Base-by-base conservation (phyloP, 2,797 vertebrate genomes). In the Neostethus bicornis region DNA sequence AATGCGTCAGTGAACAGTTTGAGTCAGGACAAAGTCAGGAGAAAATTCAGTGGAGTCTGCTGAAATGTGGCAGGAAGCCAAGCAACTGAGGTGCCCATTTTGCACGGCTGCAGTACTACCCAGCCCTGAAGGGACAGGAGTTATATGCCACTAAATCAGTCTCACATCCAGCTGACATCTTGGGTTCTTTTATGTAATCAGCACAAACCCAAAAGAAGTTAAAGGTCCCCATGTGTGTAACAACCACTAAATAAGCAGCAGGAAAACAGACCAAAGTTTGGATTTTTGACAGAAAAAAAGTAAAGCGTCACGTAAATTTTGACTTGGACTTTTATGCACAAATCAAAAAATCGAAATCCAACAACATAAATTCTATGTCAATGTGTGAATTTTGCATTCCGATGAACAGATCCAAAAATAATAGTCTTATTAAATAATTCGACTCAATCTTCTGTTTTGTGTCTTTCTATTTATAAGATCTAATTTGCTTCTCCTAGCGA, bases 101-200 rank as follows among this genome's bases (percentile, higher is more conserved):
- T 41, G 51, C 50, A n/a, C 14, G 54, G 58, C 57, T 29, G 44
- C 43, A 57, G 58, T 19, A 34, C 25, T n/a, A 46, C 57, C 50
- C 49, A 10, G 49, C 43, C 49, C 77, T 20, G 61, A 35, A 25
- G 57, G 62, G 70, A 68, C 49, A 2, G 57, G 80, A 80, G 65
- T 80, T 80, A 80, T 59, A 61, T 19, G 54, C 13, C 70, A 64
- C 50, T 86, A 73, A 84, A 84, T 84, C 84, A 83, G 58, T 26
- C 66, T 61, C 67, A 50, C 42, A 64, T 79, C 65, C 68, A 51
- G 77, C 77, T 60, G 77, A 84, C 75, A 64, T 55, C 46, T 57
- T 48, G n/a, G 51, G 51, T 71, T 59, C 47, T 54, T 44, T 39
- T 58, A 64, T 48, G 47, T 60, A 52, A 65, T 56, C 67, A 61